Evolutionary conservation across 2,888 invertebrate species (phyloP).

Genomic region (Amblyjoppa fuscipennis): DNA sequence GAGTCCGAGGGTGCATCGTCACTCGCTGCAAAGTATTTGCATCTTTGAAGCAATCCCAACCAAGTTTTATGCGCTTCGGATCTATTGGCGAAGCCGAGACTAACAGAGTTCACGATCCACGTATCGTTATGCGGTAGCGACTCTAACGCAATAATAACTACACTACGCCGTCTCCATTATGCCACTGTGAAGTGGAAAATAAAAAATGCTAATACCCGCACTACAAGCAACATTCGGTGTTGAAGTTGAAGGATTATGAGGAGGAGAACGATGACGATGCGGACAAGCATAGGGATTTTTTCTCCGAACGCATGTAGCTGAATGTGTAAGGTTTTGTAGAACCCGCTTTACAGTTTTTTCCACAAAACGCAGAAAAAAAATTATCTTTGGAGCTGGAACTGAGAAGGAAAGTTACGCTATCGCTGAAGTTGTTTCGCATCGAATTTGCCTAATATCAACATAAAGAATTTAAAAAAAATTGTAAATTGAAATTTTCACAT

Average conservation of each 20-base stretch:
- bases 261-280: not conserved
- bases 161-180: slow-evolving; percentile 5
- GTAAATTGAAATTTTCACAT: no score
- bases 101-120: not conserved
- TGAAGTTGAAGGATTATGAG: not conserved
- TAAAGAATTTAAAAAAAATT: no score
- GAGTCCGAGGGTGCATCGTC: no score
- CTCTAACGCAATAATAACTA: slow-evolving; percentile 1
- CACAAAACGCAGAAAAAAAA: no score
- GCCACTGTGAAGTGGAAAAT: slow-evolving; percentile 4
- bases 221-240: not conserved
- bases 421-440: no score
- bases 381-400: no score
- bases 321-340: not conserved
- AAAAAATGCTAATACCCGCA: not conserved
- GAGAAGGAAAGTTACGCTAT: no score
- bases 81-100: not conserved
- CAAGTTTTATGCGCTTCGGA: not conserved
- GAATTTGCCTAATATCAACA: no score
- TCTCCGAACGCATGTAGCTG: not conserved
- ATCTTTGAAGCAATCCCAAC: not conserved
- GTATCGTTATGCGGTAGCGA: not conserved
- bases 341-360: not conserved
- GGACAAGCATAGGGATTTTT: not conserved
- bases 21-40: not conserved